phyloP scores from a whole-genome alignment of 2,113 vertebrate genomes.

The Misgurnus anguillicaudatus region DNA sequence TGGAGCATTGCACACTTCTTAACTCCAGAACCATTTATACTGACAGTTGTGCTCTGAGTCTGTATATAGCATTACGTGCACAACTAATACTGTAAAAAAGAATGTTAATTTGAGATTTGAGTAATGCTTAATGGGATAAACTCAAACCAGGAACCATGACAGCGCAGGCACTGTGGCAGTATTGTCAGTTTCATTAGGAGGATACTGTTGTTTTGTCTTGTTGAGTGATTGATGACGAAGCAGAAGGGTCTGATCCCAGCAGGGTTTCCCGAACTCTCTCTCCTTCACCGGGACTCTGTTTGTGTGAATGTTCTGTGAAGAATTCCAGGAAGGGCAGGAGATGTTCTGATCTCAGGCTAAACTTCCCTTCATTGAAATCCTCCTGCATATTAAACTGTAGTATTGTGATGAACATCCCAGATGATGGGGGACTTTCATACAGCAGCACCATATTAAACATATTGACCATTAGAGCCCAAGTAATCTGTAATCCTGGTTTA shows the following conservation, averaged over 20 bases:
- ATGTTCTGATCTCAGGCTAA: constrained; percentile 55
- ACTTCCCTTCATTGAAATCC: constrained; percentile 63
- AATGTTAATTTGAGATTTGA: background rate
- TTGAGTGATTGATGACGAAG: constrained; percentile 53
- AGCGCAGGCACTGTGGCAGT: constrained; percentile 1
- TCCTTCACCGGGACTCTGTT: constrained; percentile 15
- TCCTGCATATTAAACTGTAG: constrained; percentile 42
- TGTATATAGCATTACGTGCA: background rate
- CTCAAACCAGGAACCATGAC: background rate
- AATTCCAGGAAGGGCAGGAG: constrained; percentile 66
- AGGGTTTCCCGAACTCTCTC: constrained; percentile 28
- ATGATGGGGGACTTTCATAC: constrained; percentile 7
- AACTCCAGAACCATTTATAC: background rate
- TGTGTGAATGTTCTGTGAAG: constrained; percentile 37
- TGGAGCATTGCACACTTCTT: too few relatives aligned
- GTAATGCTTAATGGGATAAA: constrained; percentile 18
- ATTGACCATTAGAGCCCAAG: constrained; percentile 29
- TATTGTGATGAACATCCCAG: constrained; percentile 52
- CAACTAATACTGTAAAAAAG: background rate
- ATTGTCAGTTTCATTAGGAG: constrained; percentile 33
- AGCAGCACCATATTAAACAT: background rate
- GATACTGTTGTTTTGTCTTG: constrained; percentile 15
- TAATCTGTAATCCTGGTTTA: background rate
- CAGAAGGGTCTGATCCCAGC: constrained; percentile 38
- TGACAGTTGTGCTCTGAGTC: background rate